These are phyloP conservation scores for Orientallactaga sibirica DNA, from an alignment of 2,797 vertebrate genomes.

Conservation along the genomic window DNA sequence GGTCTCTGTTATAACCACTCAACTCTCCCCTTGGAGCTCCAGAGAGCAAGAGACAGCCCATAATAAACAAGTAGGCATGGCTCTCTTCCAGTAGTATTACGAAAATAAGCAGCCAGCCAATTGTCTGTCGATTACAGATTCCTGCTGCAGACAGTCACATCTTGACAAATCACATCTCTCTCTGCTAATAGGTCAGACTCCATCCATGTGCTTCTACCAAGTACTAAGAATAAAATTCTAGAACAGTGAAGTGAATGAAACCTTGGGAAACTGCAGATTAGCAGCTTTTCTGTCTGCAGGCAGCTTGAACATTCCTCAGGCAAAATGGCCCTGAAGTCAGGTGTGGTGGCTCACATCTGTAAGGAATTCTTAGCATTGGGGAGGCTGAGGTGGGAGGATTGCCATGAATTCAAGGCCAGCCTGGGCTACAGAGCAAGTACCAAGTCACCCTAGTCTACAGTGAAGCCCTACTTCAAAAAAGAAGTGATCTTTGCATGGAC, in stretches of 20 bases:
- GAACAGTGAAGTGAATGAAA: slow-evolving; percentile 48
- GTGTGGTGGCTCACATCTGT: too few relatives aligned
- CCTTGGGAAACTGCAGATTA: slow-evolving; percentile 47
- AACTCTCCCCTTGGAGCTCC: not conserved
- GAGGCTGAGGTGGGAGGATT: too few relatives aligned
- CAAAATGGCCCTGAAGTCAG: not conserved
- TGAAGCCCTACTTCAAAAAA: too few relatives aligned
- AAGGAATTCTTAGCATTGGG: too few relatives aligned
- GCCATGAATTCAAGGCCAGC: too few relatives aligned
- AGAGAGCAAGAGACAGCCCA: not conserved
- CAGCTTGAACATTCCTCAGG: not conserved
- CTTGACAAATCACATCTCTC: slow-evolving; percentile 47
- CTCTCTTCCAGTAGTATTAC: slow-evolving; percentile 22
- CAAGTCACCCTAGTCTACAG: too few relatives aligned
- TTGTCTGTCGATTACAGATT: not conserved
- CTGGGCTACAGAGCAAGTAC: too few relatives aligned
- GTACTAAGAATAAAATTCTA: slow-evolving; percentile 18
- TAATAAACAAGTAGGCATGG: not conserved
- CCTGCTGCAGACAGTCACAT: slow-evolving; percentile 17
- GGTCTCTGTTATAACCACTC: not conserved
- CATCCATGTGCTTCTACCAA: not conserved
- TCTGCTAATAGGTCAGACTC: not conserved
- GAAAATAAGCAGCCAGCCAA: not conserved
- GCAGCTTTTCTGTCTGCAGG: slow-evolving; percentile 31
- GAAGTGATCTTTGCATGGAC: too few relatives aligned